Base-by-base conservation (phyloP, 2,888 invertebrate species). In the Plebejus melissa region DNA sequence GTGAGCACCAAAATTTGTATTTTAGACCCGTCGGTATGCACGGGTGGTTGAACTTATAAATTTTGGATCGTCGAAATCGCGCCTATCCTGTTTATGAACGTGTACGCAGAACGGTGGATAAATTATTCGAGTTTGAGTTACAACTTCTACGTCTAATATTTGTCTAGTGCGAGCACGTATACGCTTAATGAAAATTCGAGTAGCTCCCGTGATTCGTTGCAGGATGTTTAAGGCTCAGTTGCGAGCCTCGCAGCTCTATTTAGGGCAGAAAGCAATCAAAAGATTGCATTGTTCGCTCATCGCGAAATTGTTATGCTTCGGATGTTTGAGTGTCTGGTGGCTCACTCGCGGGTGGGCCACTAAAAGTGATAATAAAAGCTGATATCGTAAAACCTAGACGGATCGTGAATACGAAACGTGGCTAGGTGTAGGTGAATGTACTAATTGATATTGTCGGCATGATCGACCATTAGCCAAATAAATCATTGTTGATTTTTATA, bases 231-330 rank as follows among this genome's bases (percentile, higher is more conserved):
- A 54, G 60, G 70, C 75, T 72, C 28, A 74, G 54, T 54, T 74
- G 70, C 57, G 78, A 77, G 80, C 84, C 77, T 54, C 54, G 54
- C 54, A 77, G 79, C 83, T 50, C 83, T 54, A 36, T 76, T 75
- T 85, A 86, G 88, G 88, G 82, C 86, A 86, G 86, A 87, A 88
- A 87, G 86, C 83, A 86, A 90, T 90, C 85, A 90, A 88, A 81
- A 80, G 80, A 76, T 81, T 79, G 86, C 82, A 90, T 89, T 88
- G 87, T 88, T 80, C 74, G 46, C 60, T 69, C 80, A 76, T 77
- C 86, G 88, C 83, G 83, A 80, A 83, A 89, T 90, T 90, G 86
- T 85, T 89, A 91, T 91, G 90, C 89, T 79, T 83, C 77, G 81
- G 83, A 85, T 81, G 83, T 79, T 81, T 76, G 78, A 81, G 85